Evolutionary conservation across 2,888 invertebrate genomes (phyloP).

Genomic region (Oxystoma pomonae): DNA sequence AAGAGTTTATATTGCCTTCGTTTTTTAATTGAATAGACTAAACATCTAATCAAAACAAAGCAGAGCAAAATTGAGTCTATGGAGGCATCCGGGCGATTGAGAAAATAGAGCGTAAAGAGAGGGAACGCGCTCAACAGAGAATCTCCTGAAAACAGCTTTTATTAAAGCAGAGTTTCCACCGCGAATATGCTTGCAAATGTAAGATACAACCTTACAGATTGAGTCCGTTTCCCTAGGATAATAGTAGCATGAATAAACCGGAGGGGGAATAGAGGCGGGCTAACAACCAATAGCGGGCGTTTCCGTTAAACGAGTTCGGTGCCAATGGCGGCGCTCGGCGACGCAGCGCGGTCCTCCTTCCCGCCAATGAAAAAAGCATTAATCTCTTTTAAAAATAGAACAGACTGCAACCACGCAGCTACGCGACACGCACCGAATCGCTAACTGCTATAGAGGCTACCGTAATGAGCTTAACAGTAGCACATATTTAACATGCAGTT

Average conservation of each 20-base stretch:
- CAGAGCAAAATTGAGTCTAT: too few species aligned
- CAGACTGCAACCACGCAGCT: conserved; percentile 45
- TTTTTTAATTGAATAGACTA: too few species aligned
- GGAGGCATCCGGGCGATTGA: not conserved
- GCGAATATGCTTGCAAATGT: conserved; percentile 48
- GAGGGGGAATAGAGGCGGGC: conserved; percentile 40
- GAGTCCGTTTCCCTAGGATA: conserved; percentile 42
- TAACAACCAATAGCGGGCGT: conserved; percentile 43
- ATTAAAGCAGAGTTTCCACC: conserved; percentile 44
- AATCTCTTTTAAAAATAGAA: conserved; percentile 52
- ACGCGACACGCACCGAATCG: conserved; percentile 44
- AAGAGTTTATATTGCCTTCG: too few species aligned
- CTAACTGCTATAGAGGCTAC: conserved; percentile 45
- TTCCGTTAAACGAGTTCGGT: conserved; percentile 37
- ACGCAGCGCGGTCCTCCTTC: conserved; percentile 44
- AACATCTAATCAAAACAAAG: not conserved
- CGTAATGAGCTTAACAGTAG: conserved; percentile 49
- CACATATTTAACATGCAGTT: conserved; percentile 50
- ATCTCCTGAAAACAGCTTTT: conserved; percentile 10
- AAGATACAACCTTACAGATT: conserved; percentile 49
- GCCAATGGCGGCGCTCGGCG: conserved; percentile 43
- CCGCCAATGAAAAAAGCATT: conserved; percentile 52
- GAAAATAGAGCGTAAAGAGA: not conserved
- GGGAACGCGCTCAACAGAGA: conserved; percentile 7
- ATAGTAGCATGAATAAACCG: conserved; percentile 32